A percentile compares a stretch with the other conserved stretches of the same genome.
Evolutionary conservation across 2,113 vertebrate species (phyloP).

Genomic region (Trochalopteron elliotii): DNA sequence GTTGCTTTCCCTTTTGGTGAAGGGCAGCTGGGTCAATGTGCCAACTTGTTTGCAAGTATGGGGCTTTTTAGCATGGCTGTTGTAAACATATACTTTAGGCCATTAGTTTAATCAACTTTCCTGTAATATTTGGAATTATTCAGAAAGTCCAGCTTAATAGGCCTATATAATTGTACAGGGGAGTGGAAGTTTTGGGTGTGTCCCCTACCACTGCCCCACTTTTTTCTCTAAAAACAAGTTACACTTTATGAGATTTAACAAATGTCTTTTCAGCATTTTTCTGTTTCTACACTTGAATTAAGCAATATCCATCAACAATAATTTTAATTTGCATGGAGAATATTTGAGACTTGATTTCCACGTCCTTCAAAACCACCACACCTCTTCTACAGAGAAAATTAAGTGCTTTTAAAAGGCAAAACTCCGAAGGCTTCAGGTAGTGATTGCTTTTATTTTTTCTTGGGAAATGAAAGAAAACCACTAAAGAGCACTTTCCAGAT

Average conservation of each 20-base stretch:
- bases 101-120: not conserved
- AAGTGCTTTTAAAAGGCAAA: not conserved
- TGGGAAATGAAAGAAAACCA: not conserved
- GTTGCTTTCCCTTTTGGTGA: not conserved
- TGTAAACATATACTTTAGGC: not conserved
- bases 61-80: not conserved
- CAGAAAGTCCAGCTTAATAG: not conserved
- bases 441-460: not conserved
- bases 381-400: not conserved
- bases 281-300: not conserved
- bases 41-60: not conserved
- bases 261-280: not conserved
- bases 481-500: not conserved
- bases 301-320: not conserved
- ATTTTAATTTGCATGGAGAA: not conserved
- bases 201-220: not conserved
- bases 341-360: not conserved
- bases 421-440: not conserved
- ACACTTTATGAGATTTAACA: not conserved
- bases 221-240: not conserved
- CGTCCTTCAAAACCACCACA: not conserved
- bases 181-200: fast-evolving
- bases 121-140: not conserved
- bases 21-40: not conserved
- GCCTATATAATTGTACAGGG: not conserved